phyloP scores from a whole-genome alignment of 2,888 invertebrate genomes.

The Eurois occulta region DNA sequence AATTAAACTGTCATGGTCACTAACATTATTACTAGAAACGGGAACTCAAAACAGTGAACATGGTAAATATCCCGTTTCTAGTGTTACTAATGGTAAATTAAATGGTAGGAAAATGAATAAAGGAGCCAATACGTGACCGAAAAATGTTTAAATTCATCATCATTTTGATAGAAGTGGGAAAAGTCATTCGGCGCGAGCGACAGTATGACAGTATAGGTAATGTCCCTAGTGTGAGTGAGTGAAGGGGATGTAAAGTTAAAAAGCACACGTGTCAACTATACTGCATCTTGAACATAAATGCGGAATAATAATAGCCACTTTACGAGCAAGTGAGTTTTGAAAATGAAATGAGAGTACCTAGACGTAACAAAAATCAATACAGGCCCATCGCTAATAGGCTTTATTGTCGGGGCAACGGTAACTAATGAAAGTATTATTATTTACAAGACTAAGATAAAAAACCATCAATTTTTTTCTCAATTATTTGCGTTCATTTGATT shows the following conservation, averaged over 20 bases:
- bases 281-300: neutral
- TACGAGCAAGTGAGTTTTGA: neutral
- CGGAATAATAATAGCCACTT: neutral
- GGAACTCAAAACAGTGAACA: too few species aligned
- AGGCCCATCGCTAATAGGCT: neutral
- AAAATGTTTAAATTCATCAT: neutral
- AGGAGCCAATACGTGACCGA: neutral
- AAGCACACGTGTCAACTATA: neutral
- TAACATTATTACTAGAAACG: too few species aligned
- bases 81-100: too few species aligned
- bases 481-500: neutral
- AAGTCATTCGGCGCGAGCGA: neutral
- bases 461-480: too few species aligned
- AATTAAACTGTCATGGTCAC: too few species aligned
- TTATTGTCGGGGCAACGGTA: neutral
- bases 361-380: constrained; percentile 6
- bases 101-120: too few species aligned
- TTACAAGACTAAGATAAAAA: too few species aligned
- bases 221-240: too few species aligned
- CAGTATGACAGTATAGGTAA: too few species aligned
- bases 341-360: neutral
- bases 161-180: neutral
- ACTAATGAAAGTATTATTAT: neutral
- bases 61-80: too few species aligned
- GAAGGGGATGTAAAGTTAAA: neutral